Percentiles rank a stretch among this genome's conserved stretches.
phyloP scores from a whole-genome alignment of 2,888 invertebrate species.

The Carcina quercana region DNA sequence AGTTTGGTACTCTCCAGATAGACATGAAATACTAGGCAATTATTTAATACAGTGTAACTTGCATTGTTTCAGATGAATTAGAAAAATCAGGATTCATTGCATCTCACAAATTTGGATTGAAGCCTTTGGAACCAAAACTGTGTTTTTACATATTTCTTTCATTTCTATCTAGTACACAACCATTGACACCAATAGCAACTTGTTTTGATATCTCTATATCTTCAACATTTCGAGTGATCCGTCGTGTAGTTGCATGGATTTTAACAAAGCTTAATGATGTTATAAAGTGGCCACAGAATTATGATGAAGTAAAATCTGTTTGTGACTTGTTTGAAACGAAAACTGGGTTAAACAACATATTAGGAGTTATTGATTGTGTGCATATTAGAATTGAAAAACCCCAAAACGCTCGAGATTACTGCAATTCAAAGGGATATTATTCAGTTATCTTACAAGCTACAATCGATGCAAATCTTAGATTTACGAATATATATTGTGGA shows the following conservation, averaged over 20 bases:
- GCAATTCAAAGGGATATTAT: slow-evolving; percentile 45
- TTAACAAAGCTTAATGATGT: slow-evolving; percentile 44
- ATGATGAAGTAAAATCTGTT: slow-evolving; percentile 30
- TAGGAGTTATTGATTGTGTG: slow-evolving; percentile 45
- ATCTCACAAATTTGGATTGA: slow-evolving; percentile 45
- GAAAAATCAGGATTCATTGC: slow-evolving; percentile 49
- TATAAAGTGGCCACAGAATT: slow-evolving; percentile 44
- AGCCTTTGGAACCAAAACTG: slow-evolving; percentile 46
- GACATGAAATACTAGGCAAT: no score
- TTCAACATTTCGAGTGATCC: slow-evolving; percentile 47
- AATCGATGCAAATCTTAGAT: slow-evolving; percentile 39
- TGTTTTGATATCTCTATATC: slow-evolving; percentile 52
- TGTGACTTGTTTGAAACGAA: slow-evolving; percentile 37
- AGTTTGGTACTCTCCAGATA: no score
- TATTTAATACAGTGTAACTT: not conserved
- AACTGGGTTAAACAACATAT: slow-evolving; percentile 40
- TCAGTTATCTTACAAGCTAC: slow-evolving; percentile 47
- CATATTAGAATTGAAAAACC: slow-evolving; percentile 51
- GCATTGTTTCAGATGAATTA: slow-evolving; percentile 46
- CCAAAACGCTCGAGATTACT: slow-evolving; percentile 43
- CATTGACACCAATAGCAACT: slow-evolving; percentile 46
- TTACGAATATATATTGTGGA: slow-evolving; percentile 50
- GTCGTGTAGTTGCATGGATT: slow-evolving; percentile 48
- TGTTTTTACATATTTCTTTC: slow-evolving; percentile 51
- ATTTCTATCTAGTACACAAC: slow-evolving; percentile 44